phyloP scores from a whole-genome alignment of 2,113 vertebrate genomes.

The Oreocharis arfaki region DNA sequence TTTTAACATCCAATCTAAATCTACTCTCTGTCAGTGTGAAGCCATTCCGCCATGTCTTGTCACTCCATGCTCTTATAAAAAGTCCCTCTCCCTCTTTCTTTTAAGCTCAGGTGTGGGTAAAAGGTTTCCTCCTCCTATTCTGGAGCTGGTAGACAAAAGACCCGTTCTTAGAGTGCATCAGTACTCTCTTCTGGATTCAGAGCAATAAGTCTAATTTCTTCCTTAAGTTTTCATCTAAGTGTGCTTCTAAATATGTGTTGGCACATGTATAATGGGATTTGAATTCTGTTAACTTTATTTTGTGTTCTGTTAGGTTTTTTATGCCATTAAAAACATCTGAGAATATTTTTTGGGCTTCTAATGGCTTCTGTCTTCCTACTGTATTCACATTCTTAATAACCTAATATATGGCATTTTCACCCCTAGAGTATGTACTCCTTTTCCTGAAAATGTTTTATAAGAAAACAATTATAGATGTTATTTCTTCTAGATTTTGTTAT shows the following conservation, averaged over 20 bases:
- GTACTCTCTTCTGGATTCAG: not conserved
- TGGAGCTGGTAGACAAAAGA: not conserved
- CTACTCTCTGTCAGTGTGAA: not conserved
- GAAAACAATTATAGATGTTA: constrained; percentile 54
- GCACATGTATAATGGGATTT: not conserved
- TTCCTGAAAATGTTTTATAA: constrained; percentile 61
- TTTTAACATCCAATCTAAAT: not conserved
- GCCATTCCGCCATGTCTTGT: not conserved
- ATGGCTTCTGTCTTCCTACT: constrained; percentile 47
- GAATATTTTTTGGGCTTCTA: constrained; percentile 18
- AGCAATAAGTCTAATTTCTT: not conserved
- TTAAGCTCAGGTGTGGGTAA: not conserved
- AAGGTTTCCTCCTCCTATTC: not conserved
- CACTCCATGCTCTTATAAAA: not conserved
- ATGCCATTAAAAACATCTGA: constrained; percentile 54
- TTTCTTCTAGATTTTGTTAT: constrained; percentile 38
- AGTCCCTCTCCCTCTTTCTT: not conserved
- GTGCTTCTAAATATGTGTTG: constrained; percentile 16
- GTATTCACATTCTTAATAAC: constrained; percentile 33
- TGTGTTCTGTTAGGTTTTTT: not conserved
- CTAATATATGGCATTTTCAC: constrained; percentile 28
- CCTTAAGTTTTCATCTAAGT: not conserved
- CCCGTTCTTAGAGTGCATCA: not conserved
- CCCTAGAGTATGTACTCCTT: constrained; percentile 9
- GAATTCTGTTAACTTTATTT: constrained; percentile 36